Evolutionary conservation across 2,113 vertebrate species (phyloP).

Genomic region (Otolemur garnettii): DNA sequence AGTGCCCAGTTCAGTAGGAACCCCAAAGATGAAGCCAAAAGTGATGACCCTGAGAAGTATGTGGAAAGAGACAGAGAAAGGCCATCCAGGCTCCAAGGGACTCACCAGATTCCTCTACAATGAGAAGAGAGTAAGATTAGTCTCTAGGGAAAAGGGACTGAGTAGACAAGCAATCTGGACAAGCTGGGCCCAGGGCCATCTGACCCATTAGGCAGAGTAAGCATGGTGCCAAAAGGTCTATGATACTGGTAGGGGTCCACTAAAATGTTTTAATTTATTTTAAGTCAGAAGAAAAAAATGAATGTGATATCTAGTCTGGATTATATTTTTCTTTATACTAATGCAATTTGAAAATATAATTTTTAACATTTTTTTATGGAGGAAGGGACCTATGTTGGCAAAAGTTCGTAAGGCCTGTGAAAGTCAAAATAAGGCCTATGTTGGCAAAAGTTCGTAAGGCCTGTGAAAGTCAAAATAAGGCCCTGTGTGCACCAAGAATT

Average conservation of each 20-base stretch:
- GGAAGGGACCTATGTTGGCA: not conserved
- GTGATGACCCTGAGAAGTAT: not conserved
- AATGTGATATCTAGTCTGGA: not conserved
- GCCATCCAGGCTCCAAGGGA: not conserved
- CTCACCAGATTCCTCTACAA: not conserved
- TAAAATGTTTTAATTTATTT: not conserved
- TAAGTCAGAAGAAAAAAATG: not conserved
- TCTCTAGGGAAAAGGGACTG: not conserved
- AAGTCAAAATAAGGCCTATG: not conserved
- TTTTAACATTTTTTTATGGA: not conserved
- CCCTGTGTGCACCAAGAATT: not conserved
- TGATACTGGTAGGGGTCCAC: not conserved
- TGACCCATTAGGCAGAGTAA: not conserved
- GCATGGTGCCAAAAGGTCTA: not conserved
- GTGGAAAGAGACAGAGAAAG: not conserved
- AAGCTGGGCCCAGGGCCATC: not conserved
- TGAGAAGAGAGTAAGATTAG: not conserved
- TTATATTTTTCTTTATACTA: not conserved
- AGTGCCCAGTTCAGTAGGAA: not conserved
- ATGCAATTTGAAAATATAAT: not conserved
- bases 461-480: fast-evolving
- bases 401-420: not conserved
- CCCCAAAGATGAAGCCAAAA: not conserved
- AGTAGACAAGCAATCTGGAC: not conserved
- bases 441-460: not conserved